Percentiles rank a stretch among this genome's conserved stretches.
Evolutionary conservation across 1,140 invertebrate species (phyloP).

Genomic region (Archegozetes longisetosus): DNA sequence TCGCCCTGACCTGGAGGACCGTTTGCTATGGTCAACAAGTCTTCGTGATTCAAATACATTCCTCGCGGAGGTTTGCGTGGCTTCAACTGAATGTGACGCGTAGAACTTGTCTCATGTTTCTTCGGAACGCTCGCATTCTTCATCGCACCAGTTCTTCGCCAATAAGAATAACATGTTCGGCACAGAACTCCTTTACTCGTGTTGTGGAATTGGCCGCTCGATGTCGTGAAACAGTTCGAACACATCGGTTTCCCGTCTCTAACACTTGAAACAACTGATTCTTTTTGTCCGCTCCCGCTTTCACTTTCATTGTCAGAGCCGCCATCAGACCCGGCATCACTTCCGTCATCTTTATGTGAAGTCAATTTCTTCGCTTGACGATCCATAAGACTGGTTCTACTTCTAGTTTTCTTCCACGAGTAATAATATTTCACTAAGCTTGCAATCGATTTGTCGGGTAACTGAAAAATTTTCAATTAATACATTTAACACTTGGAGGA

Average conservation of each 20-base stretch:
- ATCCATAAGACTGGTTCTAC: conserved; percentile 83
- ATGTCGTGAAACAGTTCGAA: conserved; percentile 5
- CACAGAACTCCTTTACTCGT: conserved; percentile 10
- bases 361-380: conserved; percentile 43
- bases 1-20: conserved; percentile 50
- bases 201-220: conserved; percentile 7
- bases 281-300: neutral
- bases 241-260: neutral
- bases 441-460: conserved; percentile 91
- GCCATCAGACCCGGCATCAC: conserved; percentile 48
- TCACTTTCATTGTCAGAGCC: conserved; percentile 67
- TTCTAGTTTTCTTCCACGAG: conserved; percentile 90
- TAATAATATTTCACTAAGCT: conserved; percentile 95
- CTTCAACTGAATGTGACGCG: conserved; percentile 32
- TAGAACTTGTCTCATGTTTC: conserved; percentile 27
- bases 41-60: conserved; percentile 93
- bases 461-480: conserved; percentile 37
- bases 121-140: conserved; percentile 49
- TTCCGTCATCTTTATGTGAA: conserved; percentile 26
- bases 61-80: conserved; percentile 70
- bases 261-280: neutral
- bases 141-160: conserved; percentile 54
- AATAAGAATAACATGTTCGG: conserved; percentile 18
- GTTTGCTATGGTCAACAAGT: conserved; percentile 69
- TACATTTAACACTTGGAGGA: too few species aligned